Conservation (phyloP, 2,797 vertebrate genomes). For the Apogon hyalosoma region DNA sequence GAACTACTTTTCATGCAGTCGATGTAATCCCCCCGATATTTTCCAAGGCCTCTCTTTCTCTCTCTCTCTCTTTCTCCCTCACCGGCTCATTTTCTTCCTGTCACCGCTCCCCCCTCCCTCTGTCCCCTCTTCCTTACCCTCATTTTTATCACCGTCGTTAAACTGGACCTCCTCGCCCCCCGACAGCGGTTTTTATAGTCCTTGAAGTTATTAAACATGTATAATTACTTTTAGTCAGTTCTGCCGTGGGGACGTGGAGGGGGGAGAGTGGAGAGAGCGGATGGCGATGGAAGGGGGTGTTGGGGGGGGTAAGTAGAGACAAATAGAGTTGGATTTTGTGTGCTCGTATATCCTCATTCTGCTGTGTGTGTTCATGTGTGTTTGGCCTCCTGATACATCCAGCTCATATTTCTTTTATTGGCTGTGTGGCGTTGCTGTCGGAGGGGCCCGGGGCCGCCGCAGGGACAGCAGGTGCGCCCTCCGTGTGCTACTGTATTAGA, state of each 20-base stretch:
- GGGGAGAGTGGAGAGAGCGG: slow-evolving; percentile 57
- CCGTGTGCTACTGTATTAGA: slow-evolving; percentile 46
- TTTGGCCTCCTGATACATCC: slow-evolving; percentile 65
- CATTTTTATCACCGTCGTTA: slow-evolving; percentile 79
- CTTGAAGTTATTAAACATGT: slow-evolving; percentile 85
- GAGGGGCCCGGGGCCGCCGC: slow-evolving; percentile 49
- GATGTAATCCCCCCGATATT: slow-evolving; percentile 40
- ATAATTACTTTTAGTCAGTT: slow-evolving; percentile 81
- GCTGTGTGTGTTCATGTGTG: slow-evolving; percentile 42
- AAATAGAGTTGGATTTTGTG: slow-evolving; percentile 76
- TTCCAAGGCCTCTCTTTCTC: slow-evolving; percentile 44
- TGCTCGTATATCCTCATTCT: slow-evolving; percentile 68
- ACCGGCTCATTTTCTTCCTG: slow-evolving; percentile 44
- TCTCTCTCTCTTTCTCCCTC: slow-evolving; percentile 3
- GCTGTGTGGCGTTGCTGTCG: slow-evolving; percentile 57
- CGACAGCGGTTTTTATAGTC: slow-evolving; percentile 79
- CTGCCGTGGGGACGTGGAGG: slow-evolving; percentile 69
- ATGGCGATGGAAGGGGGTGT: slow-evolving; percentile 46
- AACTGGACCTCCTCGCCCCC: slow-evolving; percentile 76
- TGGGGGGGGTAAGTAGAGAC: slow-evolving; percentile 44
- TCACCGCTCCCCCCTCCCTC: not conserved
- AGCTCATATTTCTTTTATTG: slow-evolving; percentile 76
- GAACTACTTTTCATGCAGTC: slow-evolving; percentile 49
- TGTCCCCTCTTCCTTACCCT: slow-evolving; percentile 63
- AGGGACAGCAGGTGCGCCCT: slow-evolving; percentile 71